phyloP scores from a whole-genome alignment of 2,888 invertebrate genomes.

The Pachymerium ferrugineum region DNA sequence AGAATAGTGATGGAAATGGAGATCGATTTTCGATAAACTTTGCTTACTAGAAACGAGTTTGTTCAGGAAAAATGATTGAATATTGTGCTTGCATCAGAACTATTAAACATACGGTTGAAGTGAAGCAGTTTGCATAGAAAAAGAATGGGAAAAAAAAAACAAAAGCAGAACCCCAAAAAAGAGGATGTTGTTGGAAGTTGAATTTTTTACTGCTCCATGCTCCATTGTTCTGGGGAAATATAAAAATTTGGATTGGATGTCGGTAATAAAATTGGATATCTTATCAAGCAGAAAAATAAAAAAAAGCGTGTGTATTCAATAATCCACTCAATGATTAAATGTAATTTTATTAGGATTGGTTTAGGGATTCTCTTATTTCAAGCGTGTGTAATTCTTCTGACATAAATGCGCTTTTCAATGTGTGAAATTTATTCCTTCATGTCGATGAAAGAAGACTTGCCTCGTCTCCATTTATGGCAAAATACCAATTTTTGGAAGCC shows the following conservation, averaged over 20 bases:
- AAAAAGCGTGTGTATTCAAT: too few species aligned
- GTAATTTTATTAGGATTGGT: background rate
- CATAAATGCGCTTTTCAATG: background rate
- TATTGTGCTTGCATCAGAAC: background rate
- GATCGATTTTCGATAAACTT: slow-evolving; percentile 4
- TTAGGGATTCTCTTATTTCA: background rate
- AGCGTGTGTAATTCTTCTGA: background rate
- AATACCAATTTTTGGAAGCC: background rate
- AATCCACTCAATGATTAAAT: background rate
- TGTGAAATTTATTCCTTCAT: slow-evolving; percentile 1
- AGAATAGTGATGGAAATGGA: background rate
- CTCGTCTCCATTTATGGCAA: background rate
- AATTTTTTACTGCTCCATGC: background rate
- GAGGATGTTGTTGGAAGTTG: background rate
- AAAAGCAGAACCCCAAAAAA: too few species aligned
- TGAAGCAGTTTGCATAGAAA: background rate
- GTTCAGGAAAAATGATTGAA: background rate
- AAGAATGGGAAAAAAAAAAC: background rate
- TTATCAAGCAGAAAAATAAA: too few species aligned
- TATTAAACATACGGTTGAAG: background rate
- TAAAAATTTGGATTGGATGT: background rate
- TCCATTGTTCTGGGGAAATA: slow-evolving; percentile 9
- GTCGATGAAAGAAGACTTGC: background rate
- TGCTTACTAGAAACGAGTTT: background rate
- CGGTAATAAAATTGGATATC: slow-evolving; percentile 17